Evolutionary conservation across 2,113 vertebrate species (phyloP).

Genomic region (Glaucidium brasilianum): DNA sequence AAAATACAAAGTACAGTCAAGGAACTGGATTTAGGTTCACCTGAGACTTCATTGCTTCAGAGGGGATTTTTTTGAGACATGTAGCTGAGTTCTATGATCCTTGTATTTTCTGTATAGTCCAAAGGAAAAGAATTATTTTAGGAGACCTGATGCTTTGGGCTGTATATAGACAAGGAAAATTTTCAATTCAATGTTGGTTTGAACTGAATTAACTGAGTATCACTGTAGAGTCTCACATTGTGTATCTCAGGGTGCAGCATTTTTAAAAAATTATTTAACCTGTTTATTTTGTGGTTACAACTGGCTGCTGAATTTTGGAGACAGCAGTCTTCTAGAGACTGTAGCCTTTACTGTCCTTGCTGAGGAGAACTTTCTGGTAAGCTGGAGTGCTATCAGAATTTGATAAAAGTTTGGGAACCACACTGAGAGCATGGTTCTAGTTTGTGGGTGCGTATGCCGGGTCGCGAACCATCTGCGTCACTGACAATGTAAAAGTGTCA

Average conservation of each 20-base stretch:
- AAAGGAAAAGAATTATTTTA: background rate
- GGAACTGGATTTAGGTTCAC: background rate
- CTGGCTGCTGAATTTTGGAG: background rate
- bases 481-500: no score
- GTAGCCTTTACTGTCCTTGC: background rate
- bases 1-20: rapidly evolving
- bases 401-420: background rate
- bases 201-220: background rate
- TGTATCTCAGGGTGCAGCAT: rapidly evolving
- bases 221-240: background rate
- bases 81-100: background rate
- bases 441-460: no score
- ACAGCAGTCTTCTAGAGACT: background rate
- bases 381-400: background rate
- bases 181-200: background rate
- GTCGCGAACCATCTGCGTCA: no score
- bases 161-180: background rate
- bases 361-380: background rate
- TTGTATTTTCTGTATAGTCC: background rate
- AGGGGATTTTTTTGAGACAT: background rate
- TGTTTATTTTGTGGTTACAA: background rate
- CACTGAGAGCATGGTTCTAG: background rate
- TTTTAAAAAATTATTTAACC: background rate
- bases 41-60: background rate
- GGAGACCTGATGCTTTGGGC: background rate